Percentiles rank a stretch among this genome's conserved stretches.
Evolutionary conservation across 2,888 invertebrate species (phyloP).

Genomic region (Euzophera pinguis): DNA sequence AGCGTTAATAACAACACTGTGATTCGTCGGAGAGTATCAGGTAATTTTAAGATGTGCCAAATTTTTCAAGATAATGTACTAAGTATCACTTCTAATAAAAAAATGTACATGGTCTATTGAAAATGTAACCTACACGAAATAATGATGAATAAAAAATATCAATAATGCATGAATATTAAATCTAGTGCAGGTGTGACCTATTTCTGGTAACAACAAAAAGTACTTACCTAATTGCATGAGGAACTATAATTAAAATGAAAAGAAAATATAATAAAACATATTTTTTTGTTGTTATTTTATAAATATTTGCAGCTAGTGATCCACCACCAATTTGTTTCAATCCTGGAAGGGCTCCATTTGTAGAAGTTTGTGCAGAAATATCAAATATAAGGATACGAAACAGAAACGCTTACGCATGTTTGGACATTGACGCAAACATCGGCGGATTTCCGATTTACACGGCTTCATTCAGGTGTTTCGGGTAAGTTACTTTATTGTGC

Average conservation of each 20-base stretch:
- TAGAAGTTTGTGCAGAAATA: conserved; percentile 86
- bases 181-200: no score
- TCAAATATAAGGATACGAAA: conserved; percentile 89
- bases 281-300: no score
- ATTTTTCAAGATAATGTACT: no score
- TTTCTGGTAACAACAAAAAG: no score
- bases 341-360: conserved; percentile 84
- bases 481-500: conserved; percentile 39
- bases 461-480: conserved; percentile 74
- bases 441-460: conserved; percentile 80
- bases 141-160: no score
- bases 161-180: no score
- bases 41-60: conserved; percentile 41
- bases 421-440: conserved; percentile 85
- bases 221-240: no score
- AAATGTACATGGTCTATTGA: no score
- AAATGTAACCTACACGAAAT: no score
- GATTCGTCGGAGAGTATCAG: conserved; percentile 86
- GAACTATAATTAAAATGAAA: no score
- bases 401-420: conserved; percentile 88
- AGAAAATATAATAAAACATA: no score
- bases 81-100: no score
- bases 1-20: conserved; percentile 86
- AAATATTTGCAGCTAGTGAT: conserved; percentile 82
- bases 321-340: conserved; percentile 86